Conservation (phyloP, 2,888 invertebrate species). For the Drosophila percnosoma region DNA sequence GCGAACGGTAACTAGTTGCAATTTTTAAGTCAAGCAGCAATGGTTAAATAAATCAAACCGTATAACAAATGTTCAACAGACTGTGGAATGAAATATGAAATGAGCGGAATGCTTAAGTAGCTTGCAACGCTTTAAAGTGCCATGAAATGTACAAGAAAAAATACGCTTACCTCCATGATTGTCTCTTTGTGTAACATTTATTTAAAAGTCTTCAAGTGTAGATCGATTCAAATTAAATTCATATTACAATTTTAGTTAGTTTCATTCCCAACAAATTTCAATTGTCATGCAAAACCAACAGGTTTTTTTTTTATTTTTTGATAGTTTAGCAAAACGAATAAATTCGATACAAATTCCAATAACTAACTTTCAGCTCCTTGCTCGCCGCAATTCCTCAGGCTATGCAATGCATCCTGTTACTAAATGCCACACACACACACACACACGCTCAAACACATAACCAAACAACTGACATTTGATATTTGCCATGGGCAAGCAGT, state of each 20-base stretch:
- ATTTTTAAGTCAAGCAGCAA: constrained; percentile 32
- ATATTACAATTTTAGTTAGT: background rate
- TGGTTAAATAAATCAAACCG: constrained; percentile 37
- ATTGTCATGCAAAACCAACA: background rate
- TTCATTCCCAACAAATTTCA: background rate
- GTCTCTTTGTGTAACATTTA: too few relatives aligned
- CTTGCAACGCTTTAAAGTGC: background rate
- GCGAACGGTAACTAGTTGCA: constrained; percentile 34
- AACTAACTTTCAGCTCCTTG: background rate
- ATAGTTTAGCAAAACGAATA: background rate
- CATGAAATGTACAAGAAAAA: background rate
- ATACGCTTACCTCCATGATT: too few relatives aligned
- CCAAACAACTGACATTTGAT: constrained; percentile 38
- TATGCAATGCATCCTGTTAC: constrained; percentile 15
- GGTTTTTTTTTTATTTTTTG: too few relatives aligned
- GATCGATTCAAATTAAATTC: background rate
- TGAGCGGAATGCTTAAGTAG: background rate
- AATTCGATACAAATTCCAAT: background rate
- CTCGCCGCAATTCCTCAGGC: background rate
- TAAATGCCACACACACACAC: constrained; percentile 12
- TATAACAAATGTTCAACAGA: background rate
- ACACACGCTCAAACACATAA: constrained; percentile 2
- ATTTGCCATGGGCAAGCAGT: constrained; percentile 51
- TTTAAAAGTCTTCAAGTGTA: background rate
- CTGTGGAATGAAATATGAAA: background rate